Conservation (phyloP, 2,797 vertebrate genomes). For the Ataeniobius toweri region DNA sequence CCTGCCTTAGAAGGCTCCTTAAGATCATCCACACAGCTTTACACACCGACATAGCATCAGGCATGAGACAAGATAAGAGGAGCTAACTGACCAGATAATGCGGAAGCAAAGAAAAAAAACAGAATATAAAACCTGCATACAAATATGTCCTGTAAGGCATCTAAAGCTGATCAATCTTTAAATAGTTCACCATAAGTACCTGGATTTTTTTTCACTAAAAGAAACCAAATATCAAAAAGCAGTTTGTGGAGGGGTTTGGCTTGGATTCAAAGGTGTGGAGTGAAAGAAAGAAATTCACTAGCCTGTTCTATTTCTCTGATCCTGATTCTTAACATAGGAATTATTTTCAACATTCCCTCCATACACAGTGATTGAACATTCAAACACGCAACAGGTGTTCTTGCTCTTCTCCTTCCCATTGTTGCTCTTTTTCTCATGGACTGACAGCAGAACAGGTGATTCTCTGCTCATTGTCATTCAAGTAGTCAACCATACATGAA, state of each 20-base stretch:
- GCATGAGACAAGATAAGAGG: slow-evolving; percentile 49
- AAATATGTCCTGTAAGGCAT: not conserved
- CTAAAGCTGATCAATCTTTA: not conserved
- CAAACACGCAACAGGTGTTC: slow-evolving; percentile 65
- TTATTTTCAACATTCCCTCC: slow-evolving; percentile 39
- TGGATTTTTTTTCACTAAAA: not conserved
- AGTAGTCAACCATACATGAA: slow-evolving; percentile 62
- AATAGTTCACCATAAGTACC: not conserved
- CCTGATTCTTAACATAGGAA: slow-evolving; percentile 21
- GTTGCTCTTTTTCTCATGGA: slow-evolving; percentile 16
- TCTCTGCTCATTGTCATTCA: slow-evolving; percentile 66
- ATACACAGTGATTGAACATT: slow-evolving; percentile 22
- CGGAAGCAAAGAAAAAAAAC: slow-evolving; percentile 22
- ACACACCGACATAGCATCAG: slow-evolving; percentile 28
- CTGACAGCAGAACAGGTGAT: slow-evolving; percentile 56
- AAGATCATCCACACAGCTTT: slow-evolving; percentile 33
- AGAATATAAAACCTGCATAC: not conserved
- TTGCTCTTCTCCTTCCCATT: slow-evolving; percentile 8
- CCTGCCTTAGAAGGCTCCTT: slow-evolving; percentile 9
- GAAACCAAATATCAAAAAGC: not conserved
- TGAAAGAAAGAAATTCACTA: slow-evolving; percentile 32
- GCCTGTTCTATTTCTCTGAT: slow-evolving; percentile 30
- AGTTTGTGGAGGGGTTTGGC: not conserved
- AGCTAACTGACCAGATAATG: slow-evolving; percentile 63
- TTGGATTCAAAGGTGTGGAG: slow-evolving; percentile 8